Evolutionary conservation across 2,888 invertebrate species (phyloP).

Genomic region (Lycaena phlaeas): DNA sequence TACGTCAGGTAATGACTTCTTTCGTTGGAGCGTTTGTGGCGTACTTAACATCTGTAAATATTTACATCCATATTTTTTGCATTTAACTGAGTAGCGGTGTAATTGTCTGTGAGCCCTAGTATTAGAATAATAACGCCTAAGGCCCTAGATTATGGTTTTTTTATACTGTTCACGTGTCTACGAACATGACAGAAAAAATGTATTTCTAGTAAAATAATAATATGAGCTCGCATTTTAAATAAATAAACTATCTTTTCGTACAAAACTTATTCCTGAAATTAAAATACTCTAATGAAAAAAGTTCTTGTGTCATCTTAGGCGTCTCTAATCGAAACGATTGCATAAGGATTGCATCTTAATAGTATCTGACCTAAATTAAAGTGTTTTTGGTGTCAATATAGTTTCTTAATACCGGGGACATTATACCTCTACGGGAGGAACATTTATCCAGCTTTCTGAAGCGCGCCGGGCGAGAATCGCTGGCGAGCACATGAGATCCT

Average conservation of each 20-base stretch:
- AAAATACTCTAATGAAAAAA: no score
- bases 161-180: no score
- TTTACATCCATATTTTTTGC: neutral
- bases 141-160: no score
- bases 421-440: slow-evolving; percentile 88
- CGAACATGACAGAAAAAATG: no score
- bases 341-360: neutral
- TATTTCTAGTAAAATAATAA: no score
- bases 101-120: no score
- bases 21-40: slow-evolving; percentile 86
- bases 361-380: neutral
- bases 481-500: slow-evolving; percentile 89
- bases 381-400: neutral
- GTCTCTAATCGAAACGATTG: neutral
- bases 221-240: no score
- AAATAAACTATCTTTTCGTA: no score
- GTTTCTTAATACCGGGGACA: neutral
- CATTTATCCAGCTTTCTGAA: slow-evolving; percentile 92
- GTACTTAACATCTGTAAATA: slow-evolving; percentile 80
- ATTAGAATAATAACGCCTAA: no score
- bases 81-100: no score
- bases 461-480: slow-evolving; percentile 89
- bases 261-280: no score
- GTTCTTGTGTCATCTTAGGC: neutral
- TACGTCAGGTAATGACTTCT: slow-evolving; percentile 97